Percentiles rank a stretch among this genome's conserved stretches.
Conservation (phyloP, 2,888 invertebrate species). For the Miltochrista miniata region DNA sequence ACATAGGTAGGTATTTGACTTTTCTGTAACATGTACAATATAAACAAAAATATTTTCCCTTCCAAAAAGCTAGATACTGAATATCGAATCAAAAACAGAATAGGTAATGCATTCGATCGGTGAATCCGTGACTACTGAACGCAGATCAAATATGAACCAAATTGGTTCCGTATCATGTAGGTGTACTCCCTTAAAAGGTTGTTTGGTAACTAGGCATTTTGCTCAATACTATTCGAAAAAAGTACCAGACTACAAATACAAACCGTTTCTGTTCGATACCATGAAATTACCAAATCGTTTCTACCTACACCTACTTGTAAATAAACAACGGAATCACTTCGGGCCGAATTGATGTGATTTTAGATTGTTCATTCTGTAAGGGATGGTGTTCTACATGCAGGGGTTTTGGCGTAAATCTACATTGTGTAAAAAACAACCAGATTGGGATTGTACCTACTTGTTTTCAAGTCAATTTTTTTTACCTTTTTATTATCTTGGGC, state of each 20-base stretch:
- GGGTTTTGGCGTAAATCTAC: no score
- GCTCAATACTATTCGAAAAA: slow-evolving; percentile 43
- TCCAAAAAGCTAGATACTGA: slow-evolving; percentile 37
- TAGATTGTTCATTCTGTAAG: slow-evolving; percentile 20
- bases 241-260: slow-evolving; percentile 24
- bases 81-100: slow-evolving; percentile 55
- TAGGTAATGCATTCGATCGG: slow-evolving; percentile 55
- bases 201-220: slow-evolving; percentile 41
- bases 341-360: slow-evolving; percentile 25
- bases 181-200: slow-evolving; percentile 34
- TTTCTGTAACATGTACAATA: slow-evolving; percentile 28
- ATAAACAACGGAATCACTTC: slow-evolving; percentile 33
- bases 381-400: no score
- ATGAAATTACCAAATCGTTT: slow-evolving; percentile 38
- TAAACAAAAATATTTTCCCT: slow-evolving; percentile 40
- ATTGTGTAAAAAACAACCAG: no score
- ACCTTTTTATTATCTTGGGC: no score
- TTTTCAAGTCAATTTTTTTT: no score
- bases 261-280: slow-evolving; percentile 33
- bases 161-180: slow-evolving; percentile 45
- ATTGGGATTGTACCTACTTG: no score
- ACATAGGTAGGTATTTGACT: no score
- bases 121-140: slow-evolving; percentile 53
- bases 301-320: slow-evolving; percentile 21
- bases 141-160: slow-evolving; percentile 60